Conservation (phyloP, 2,888 invertebrate genomes). For the Suillia variegata region DNA sequence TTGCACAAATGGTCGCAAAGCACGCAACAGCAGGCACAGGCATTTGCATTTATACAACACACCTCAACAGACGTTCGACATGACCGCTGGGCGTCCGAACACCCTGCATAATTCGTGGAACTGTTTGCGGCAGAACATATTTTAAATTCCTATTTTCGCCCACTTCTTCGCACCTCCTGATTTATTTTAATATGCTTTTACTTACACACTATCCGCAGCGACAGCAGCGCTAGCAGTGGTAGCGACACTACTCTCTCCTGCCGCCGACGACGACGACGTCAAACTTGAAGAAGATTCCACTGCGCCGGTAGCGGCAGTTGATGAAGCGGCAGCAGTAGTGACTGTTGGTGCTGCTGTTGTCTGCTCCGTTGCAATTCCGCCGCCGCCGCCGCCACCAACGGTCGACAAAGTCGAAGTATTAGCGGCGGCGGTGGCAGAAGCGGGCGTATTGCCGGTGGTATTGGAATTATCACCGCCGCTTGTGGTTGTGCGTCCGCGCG, state of each 20-base stretch:
- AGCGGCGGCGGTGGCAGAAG: slow-evolving; percentile 29
- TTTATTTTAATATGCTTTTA: no score
- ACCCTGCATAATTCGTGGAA: neutral
- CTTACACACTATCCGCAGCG: slow-evolving; percentile 39
- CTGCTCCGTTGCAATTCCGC: slow-evolving; percentile 18
- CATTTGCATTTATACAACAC: neutral
- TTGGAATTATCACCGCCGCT: slow-evolving; percentile 31
- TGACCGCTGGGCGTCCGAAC: no score
- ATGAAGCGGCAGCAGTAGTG: no score
- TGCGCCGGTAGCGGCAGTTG: neutral
- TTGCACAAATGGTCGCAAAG: neutral
- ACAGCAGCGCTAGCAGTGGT: slow-evolving; percentile 23
- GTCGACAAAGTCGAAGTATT: slow-evolving; percentile 22
- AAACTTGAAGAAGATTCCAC: slow-evolving; percentile 8
- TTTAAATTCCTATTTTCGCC: neutral
- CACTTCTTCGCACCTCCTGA: neutral
- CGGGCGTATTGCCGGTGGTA: slow-evolving; percentile 29
- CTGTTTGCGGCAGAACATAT: neutral
- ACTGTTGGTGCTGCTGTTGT: slow-evolving; percentile 24
- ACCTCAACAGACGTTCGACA: no score
- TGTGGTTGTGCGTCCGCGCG: slow-evolving; percentile 50
- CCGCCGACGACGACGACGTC: slow-evolving; percentile 4
- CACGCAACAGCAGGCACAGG: neutral
- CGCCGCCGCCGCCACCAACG: slow-evolving; percentile 34
- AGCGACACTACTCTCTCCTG: slow-evolving; percentile 21